These are phyloP conservation scores for Danionella cerebrum DNA, from an alignment of 2,113 vertebrate species.

Conservation along the genomic window DNA sequence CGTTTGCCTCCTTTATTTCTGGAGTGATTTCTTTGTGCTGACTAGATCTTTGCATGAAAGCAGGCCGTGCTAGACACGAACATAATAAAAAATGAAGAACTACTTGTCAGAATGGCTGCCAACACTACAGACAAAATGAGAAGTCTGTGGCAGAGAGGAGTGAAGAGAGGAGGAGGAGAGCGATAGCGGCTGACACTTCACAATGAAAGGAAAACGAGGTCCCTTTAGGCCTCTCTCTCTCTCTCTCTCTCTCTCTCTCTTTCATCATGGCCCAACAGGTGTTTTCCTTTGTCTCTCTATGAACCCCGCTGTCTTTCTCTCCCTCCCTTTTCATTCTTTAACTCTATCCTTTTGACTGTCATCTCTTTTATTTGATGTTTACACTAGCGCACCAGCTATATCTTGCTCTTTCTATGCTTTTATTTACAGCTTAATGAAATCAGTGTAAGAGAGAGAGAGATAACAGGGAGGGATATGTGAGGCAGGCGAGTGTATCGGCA, in stretches of 20 bases:
- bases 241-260: constrained; percentile 14
- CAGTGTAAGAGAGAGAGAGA: too few species aligned
- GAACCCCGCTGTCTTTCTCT: background rate
- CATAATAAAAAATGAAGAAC: constrained; percentile 97
- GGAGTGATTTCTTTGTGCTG: constrained; percentile 79
- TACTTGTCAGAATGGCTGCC: constrained; percentile 91
- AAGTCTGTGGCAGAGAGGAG: constrained; percentile 45
- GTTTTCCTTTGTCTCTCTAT: constrained; percentile 67
- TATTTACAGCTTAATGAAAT: background rate
- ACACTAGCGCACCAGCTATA: background rate
- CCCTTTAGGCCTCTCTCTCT: constrained; percentile 52
- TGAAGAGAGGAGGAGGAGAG: constrained; percentile 62
- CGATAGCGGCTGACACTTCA: constrained; percentile 61
- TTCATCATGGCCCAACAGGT: constrained; percentile 71
- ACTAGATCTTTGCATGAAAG: constrained; percentile 89
- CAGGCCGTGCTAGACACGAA: constrained; percentile 84
- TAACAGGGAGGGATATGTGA: background rate
- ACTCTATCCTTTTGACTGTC: background rate
- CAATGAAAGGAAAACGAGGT: constrained; percentile 60
- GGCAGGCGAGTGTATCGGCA: constrained; percentile 1
- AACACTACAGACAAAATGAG: constrained; percentile 68
- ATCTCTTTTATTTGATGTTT: background rate
- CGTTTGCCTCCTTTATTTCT: constrained; percentile 52
- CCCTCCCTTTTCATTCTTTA: background rate
- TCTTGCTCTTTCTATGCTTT: background rate